A percentile compares a stretch with the other conserved stretches of the same genome.
Conservation (phyloP, 2,797 vertebrate genomes). For the Carcharodon carcharias region DNA sequence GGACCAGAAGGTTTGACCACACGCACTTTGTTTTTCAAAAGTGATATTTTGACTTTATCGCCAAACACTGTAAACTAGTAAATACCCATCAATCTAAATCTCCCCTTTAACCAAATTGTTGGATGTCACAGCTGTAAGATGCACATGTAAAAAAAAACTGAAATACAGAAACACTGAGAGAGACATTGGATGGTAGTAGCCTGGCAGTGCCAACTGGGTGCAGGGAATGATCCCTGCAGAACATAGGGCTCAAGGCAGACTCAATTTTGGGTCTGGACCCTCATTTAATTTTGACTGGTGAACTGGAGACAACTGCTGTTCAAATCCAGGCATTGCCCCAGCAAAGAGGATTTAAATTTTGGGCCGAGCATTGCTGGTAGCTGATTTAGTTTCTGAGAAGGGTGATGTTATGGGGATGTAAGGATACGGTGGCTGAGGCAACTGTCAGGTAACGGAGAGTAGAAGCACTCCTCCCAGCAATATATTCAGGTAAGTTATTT, state of each 20-base stretch:
- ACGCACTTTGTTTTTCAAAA: neutral
- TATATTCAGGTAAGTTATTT: neutral
- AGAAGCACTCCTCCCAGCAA: neutral
- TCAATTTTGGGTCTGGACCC: neutral
- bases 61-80: neutral
- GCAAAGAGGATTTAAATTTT: neutral
- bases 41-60: neutral
- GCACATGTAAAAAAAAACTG: neutral
- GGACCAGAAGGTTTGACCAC: neutral
- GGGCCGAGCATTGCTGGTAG: neutral
- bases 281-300: neutral
- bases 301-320: neutral
- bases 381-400: neutral
- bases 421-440: neutral
- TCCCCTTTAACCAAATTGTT: too few species aligned
- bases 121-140: neutral
- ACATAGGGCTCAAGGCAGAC: neutral
- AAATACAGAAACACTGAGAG: neutral
- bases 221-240: neutral
- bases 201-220: neutral
- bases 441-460: neutral
- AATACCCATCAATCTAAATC: neutral
- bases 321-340: neutral
- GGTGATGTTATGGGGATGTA: neutral
- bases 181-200: neutral